phyloP scores from a whole-genome alignment of 2,113 vertebrate species.

The Caranx melampygus region DNA sequence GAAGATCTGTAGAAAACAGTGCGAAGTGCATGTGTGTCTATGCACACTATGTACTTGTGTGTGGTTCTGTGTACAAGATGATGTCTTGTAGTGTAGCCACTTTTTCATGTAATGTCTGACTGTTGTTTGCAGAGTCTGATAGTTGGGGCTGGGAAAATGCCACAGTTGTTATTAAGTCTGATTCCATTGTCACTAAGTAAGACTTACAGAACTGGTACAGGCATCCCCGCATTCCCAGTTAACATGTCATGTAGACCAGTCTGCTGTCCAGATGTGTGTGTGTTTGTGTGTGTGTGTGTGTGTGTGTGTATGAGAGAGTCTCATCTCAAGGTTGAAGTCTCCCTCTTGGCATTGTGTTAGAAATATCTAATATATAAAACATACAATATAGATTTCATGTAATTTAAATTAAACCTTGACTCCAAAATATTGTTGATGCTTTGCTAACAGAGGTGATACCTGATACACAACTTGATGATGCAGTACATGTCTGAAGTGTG shows the following conservation, averaged over 20 bases:
- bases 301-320: not conserved
- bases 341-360: not conserved
- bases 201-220: slow-evolving; percentile 36
- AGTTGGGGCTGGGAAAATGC: slow-evolving; percentile 28
- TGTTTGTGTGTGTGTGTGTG: slow-evolving; percentile 21
- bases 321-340: slow-evolving; percentile 34
- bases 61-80: not conserved
- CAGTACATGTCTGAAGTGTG: not conserved
- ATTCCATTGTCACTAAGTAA: slow-evolving; percentile 34
- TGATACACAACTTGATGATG: not conserved
- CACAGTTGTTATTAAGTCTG: slow-evolving; percentile 23
- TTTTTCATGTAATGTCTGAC: not conserved
- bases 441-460: not conserved
- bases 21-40: not conserved
- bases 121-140: slow-evolving; percentile 19
- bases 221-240: slow-evolving; percentile 42
- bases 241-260: slow-evolving; percentile 29
- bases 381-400: not conserved
- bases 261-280: slow-evolving; percentile 41
- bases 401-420: not conserved
- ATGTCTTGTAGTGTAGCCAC: not conserved
- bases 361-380: not conserved
- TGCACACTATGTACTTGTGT: not conserved
- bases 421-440: not conserved
- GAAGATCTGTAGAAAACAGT: slow-evolving; percentile 3